phyloP scores from a whole-genome alignment of 2,888 invertebrate species.

The Corythucha ciliata region DNA sequence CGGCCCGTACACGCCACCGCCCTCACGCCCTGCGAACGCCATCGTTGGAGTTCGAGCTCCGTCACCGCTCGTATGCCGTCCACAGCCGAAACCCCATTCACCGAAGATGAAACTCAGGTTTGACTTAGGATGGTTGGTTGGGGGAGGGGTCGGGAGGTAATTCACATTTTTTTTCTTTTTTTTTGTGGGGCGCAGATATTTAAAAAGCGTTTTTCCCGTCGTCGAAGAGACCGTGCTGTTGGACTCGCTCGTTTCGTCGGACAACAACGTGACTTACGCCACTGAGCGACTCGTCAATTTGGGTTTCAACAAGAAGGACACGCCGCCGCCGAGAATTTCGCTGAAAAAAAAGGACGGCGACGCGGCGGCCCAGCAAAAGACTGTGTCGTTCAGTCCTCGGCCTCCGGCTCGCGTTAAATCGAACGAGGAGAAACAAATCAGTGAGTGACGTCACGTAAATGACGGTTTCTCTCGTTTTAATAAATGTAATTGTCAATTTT shows the following conservation, averaged over 20 bases:
- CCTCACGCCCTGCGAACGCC: constrained; percentile 28
- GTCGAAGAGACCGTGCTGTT: constrained; percentile 80
- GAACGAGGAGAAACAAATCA: constrained; percentile 35
- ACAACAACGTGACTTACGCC: constrained; percentile 83
- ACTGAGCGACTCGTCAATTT: constrained; percentile 68
- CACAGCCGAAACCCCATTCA: constrained; percentile 51
- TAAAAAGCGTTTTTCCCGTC: constrained; percentile 83
- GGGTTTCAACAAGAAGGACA: constrained; percentile 74
- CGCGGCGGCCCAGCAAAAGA: constrained; percentile 25
- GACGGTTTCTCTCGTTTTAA: neutral
- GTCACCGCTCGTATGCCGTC: constrained; percentile 31
- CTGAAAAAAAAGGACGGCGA: constrained; percentile 31
- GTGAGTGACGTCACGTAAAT: constrained; percentile 22
- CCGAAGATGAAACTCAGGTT: constrained; percentile 90
- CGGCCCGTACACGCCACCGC: constrained; percentile 36
- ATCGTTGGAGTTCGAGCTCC: too few species aligned
- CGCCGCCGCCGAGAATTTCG: constrained; percentile 45
- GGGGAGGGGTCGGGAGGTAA: too few species aligned
- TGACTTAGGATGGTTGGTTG: too few species aligned
- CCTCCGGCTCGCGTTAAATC: constrained; percentile 32
- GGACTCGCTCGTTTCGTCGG: constrained; percentile 72
- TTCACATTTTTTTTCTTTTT: constrained; percentile 32
- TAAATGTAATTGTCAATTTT: constrained; percentile 33
- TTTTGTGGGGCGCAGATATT: constrained; percentile 54
- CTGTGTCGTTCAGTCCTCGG: too few species aligned